These are phyloP conservation scores for Lapara coniferarum DNA, from an alignment of 2,888 invertebrate species.

Conservation along the genomic window DNA sequence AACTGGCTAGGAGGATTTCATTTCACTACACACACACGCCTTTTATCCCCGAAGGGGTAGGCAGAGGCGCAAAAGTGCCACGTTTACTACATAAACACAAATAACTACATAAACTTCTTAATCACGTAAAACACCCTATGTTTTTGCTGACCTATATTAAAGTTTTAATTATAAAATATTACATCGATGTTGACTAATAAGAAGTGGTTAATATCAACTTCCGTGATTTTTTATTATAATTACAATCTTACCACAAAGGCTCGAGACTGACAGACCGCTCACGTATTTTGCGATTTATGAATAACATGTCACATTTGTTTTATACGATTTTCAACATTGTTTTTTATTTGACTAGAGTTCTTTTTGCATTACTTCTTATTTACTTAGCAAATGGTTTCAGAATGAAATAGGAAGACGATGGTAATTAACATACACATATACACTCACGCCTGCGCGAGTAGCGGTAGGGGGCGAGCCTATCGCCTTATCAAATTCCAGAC, in stretches of 20 bases:
- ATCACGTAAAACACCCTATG: slow-evolving; percentile 21
- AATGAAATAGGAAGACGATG: background rate
- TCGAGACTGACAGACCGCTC: slow-evolving; percentile 28
- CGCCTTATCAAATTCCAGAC: too few species aligned
- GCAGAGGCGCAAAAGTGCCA: too few species aligned
- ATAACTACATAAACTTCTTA: slow-evolving; percentile 3
- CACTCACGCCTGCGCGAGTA: too few species aligned
- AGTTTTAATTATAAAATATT: slow-evolving; percentile 37
- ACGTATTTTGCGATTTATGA: slow-evolving; percentile 4
- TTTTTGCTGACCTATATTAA: slow-evolving; percentile 27
- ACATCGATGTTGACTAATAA: slow-evolving; percentile 42
- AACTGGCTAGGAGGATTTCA: too few species aligned
- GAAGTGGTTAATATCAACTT: slow-evolving; percentile 47
- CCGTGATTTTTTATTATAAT: slow-evolving; percentile 51
- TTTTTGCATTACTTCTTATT: background rate
- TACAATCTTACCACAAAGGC: slow-evolving; percentile 44
- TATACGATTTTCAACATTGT: background rate
- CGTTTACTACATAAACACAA: too few species aligned
- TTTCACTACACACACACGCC: too few species aligned
- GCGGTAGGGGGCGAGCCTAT: too few species aligned
- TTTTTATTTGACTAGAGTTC: background rate
- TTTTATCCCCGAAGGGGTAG: too few species aligned
- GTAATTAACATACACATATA: too few species aligned
- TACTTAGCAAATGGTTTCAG: background rate
- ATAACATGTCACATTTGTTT: background rate